These are phyloP conservation scores for Brachyalestes nurse DNA, from an alignment of 2,797 vertebrate genomes.

Conservation along the genomic window DNA sequence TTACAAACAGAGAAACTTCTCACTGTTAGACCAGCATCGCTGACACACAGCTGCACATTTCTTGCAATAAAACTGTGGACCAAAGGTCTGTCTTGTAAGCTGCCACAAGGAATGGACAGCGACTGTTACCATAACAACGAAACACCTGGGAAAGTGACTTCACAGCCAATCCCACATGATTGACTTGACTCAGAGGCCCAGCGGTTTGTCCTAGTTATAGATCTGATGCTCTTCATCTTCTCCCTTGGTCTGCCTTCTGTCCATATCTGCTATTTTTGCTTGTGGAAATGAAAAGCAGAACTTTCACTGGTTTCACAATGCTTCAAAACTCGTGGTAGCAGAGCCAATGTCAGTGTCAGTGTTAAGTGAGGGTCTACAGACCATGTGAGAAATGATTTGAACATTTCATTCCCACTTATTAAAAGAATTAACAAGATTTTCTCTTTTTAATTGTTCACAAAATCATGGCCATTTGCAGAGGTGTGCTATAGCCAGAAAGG, in stretches of 20 bases:
- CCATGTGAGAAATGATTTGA: too few species aligned
- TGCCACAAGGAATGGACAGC: constrained; percentile 17
- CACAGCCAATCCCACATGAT: constrained; percentile 16
- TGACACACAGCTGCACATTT: constrained; percentile 9
- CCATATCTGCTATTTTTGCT: not conserved
- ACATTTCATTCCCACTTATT: too few species aligned
- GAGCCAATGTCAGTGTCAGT: not conserved
- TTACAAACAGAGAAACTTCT: constrained; percentile 23
- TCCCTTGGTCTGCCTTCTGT: not conserved
- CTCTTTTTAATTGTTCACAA: too few species aligned
- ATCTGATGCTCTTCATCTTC: constrained; percentile 26
- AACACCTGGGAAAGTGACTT: constrained; percentile 30
- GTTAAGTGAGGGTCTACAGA: not conserved
- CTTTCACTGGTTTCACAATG: not conserved
- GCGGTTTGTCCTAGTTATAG: constrained; percentile 39
- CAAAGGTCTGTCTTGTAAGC: constrained; percentile 18
- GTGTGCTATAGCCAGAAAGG: too few species aligned
- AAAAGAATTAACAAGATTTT: too few species aligned
- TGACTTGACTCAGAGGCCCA: constrained; percentile 22
- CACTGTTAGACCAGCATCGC: constrained; percentile 6
- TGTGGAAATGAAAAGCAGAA: not conserved
- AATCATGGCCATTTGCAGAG: too few species aligned
- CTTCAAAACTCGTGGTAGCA: not conserved
- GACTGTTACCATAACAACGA: constrained; percentile 47
- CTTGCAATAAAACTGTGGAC: constrained; percentile 25